These are phyloP conservation scores for Scaptomyza hsui DNA, from an alignment of 1,140 invertebrate genomes.

Conservation along the genomic window DNA sequence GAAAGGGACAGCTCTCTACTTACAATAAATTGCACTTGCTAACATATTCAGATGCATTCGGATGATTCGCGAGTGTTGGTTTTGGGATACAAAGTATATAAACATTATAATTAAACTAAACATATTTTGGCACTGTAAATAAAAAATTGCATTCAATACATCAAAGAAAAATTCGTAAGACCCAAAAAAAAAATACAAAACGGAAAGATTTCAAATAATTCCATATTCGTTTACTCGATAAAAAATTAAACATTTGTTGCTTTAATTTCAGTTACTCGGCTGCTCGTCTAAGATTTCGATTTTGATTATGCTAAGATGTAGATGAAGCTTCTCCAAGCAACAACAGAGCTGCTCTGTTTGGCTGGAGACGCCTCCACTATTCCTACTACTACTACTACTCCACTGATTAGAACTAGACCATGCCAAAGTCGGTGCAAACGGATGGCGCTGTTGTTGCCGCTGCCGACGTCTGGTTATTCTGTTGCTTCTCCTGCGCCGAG, in stretches of 20 bases:
- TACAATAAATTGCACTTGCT: constrained; percentile 55
- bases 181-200: constrained; percentile 65
- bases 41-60: constrained; percentile 45
- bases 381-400: not conserved
- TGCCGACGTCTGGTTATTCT: constrained; percentile 84
- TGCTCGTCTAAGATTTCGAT: constrained; percentile 46
- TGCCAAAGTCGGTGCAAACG: constrained; percentile 82
- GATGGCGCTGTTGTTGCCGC: constrained; percentile 52
- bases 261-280: constrained; percentile 4
- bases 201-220: constrained; percentile 42
- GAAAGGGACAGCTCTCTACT: constrained; percentile 19
- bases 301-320: constrained; percentile 62
- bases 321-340: constrained; percentile 19
- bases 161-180: constrained; percentile 47
- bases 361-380: constrained; percentile 30
- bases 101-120: constrained; percentile 79
- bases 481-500: constrained; percentile 88
- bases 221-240: constrained; percentile 16
- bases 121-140: constrained; percentile 82
- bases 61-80: constrained; percentile 38
- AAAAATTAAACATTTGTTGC: constrained; percentile 64
- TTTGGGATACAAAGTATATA: constrained; percentile 53
- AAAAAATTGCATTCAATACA: constrained; percentile 65
- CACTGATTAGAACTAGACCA: constrained; percentile 65
- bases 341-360: constrained; percentile 55